Percentiles rank a stretch among this genome's conserved stretches.
phyloP scores from a whole-genome alignment of 2,113 vertebrate genomes.

The Melanotaenia duboulayi region DNA sequence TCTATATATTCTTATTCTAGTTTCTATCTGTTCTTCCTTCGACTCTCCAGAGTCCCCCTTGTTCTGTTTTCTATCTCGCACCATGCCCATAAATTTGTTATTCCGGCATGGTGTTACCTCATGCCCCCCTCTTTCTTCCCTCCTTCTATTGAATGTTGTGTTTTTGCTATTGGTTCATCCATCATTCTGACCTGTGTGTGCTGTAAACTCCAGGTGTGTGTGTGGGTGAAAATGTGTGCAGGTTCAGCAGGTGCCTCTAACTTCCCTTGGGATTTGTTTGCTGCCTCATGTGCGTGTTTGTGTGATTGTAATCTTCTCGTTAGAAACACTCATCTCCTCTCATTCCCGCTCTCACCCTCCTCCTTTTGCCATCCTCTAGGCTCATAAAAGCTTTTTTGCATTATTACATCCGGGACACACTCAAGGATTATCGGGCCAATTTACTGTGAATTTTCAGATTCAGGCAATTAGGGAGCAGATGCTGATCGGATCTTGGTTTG shows the following conservation, averaged over 20 bases:
- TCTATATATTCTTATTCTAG: background rate
- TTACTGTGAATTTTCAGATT: conserved; percentile 41
- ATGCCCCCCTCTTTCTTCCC: background rate
- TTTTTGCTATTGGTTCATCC: conserved; percentile 60
- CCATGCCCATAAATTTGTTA: conserved; percentile 31
- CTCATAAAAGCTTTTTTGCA: conserved; percentile 14
- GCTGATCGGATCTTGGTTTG: conserved; percentile 7
- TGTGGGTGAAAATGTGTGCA: conserved; percentile 20
- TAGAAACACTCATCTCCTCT: conserved; percentile 26
- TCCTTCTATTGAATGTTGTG: conserved; percentile 39
- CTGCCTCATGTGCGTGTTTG: background rate
- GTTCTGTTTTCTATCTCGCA: conserved; percentile 6
- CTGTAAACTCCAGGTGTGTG: conserved; percentile 12
- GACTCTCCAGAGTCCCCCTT: conserved; percentile 7
- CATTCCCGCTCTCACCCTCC: background rate
- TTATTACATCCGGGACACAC: conserved; percentile 45
- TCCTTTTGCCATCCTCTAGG: conserved; percentile 7
- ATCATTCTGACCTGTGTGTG: conserved; percentile 59
- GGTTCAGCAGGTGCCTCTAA: conserved; percentile 33
- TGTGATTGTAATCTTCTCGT: conserved; percentile 12
- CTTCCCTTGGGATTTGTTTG: conserved; percentile 33
- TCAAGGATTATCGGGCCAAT: conserved; percentile 28
- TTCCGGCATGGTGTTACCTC: conserved; percentile 16
- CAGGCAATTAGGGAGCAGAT: conserved; percentile 30
- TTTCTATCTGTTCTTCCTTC: background rate